A percentile compares a stretch with the other conserved stretches of the same genome.
Evolutionary conservation across 92 coral and sea anemone species (phyloP).

Genomic region (Heliopora coerulea): DNA sequence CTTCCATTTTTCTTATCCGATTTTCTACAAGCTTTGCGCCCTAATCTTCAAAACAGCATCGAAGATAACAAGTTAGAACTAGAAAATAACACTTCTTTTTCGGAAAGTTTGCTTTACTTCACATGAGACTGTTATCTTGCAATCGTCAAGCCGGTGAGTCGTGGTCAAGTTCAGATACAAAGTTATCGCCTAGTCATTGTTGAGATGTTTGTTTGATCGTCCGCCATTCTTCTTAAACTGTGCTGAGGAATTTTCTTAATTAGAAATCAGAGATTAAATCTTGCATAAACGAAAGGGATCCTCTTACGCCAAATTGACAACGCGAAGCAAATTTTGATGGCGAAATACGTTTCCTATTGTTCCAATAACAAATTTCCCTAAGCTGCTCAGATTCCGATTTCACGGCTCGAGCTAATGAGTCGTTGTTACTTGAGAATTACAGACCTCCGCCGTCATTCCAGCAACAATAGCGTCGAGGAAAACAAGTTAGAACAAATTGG

Average conservation of each 20-base stretch:
- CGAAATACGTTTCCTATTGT: too few species aligned
- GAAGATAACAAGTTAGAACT: neutral
- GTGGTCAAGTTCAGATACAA: slow-evolving; percentile 3
- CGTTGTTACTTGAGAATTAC: neutral
- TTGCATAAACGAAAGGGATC: neutral
- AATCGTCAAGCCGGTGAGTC: neutral
- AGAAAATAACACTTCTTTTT: too few species aligned
- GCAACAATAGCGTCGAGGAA: neutral
- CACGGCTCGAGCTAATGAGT: too few species aligned
- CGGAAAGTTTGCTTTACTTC: slow-evolving; percentile 4
- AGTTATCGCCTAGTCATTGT: slow-evolving; percentile 13
- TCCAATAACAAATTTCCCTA: too few species aligned
- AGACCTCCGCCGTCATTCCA: neutral
- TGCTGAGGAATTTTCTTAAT: slow-evolving; percentile 22
- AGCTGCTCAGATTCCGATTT: too few species aligned
- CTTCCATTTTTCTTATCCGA: neutral
- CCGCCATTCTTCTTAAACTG: slow-evolving; percentile 8
- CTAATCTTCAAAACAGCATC: neutral
- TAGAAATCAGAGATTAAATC: slow-evolving; percentile 20
- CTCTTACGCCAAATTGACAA: neutral
- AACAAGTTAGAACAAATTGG: neutral
- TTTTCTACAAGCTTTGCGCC: neutral
- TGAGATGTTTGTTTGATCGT: slow-evolving; percentile 3
- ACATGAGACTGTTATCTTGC: slow-evolving; percentile 5
- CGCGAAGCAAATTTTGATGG: too few species aligned